Conservation (phyloP, 2,113 vertebrate species). For the Ia io region DNA sequence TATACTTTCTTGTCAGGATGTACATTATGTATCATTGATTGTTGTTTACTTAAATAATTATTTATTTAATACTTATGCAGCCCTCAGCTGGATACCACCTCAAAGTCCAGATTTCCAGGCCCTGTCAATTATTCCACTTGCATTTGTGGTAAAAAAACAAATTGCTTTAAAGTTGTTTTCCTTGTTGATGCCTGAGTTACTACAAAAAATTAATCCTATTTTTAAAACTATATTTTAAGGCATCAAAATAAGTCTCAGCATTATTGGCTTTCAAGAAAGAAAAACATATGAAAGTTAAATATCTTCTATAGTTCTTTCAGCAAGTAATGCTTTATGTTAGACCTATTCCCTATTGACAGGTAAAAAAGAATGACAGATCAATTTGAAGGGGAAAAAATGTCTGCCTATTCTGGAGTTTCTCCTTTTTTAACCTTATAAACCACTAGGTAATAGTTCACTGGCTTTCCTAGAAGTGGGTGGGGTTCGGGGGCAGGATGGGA, state of each 20-base stretch:
- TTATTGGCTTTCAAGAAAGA: slow-evolving; percentile 39
- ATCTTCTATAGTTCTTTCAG: slow-evolving; percentile 20
- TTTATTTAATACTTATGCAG: background rate
- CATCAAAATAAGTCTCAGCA: slow-evolving; percentile 32
- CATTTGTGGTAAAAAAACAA: background rate
- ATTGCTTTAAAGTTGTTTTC: slow-evolving; percentile 28
- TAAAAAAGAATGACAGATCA: slow-evolving; percentile 42
- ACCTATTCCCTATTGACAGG: slow-evolving; percentile 23
- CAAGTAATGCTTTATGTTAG: slow-evolving; percentile 15
- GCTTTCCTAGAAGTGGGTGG: background rate
- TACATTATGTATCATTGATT: background rate
- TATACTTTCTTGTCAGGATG: background rate
- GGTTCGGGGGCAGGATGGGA: too few relatives aligned
- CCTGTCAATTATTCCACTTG: background rate
- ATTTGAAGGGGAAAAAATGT: background rate
- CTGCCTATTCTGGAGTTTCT: background rate
- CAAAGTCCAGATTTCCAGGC: background rate
- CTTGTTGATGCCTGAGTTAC: slow-evolving; percentile 32
- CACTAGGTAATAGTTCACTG: background rate
- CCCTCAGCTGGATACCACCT: background rate
- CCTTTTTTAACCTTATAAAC: background rate
- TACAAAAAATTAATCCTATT: slow-evolving; percentile 55
- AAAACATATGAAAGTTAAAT: slow-evolving; percentile 65
- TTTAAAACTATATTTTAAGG: slow-evolving; percentile 42
- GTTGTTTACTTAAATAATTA: background rate